Conservation (phyloP, 2,113 vertebrate genomes). For the Phylloscopus trochiloides region DNA sequence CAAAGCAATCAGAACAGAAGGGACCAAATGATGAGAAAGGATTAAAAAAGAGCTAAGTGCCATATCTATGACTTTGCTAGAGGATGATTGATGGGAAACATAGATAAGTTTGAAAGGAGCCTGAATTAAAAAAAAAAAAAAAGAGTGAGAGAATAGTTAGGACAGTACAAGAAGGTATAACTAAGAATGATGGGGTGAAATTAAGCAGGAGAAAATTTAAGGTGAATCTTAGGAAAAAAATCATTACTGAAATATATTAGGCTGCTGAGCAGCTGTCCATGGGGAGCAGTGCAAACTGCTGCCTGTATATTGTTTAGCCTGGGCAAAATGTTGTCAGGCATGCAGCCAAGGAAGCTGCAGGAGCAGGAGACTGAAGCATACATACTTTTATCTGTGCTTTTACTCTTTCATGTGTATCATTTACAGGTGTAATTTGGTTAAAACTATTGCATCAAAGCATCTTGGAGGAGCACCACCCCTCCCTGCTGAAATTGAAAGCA, state of each 20-base stretch:
- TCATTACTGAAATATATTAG: constrained; percentile 62
- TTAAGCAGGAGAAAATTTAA: constrained; percentile 66
- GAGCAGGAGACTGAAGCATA: neutral
- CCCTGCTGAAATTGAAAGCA: neutral
- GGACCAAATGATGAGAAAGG: constrained; percentile 47
- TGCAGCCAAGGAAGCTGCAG: neutral
- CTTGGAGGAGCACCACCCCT: neutral
- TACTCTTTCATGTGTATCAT: neutral
- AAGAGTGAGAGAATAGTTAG: neutral
- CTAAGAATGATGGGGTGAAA: constrained; percentile 62
- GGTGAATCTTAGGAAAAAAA: constrained; percentile 64
- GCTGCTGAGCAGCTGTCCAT: neutral
- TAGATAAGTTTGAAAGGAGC: constrained; percentile 32
- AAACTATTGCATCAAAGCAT: neutral
- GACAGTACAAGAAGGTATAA: constrained; percentile 18
- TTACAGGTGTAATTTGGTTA: neutral
- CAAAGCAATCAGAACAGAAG: constrained; percentile 33
- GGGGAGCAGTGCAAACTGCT: constrained; percentile 38
- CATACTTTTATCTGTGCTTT: neutral
- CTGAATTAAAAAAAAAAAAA: neutral
- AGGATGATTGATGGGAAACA: constrained; percentile 46
- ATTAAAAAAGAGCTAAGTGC: constrained; percentile 47
- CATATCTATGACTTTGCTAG: constrained; percentile 13
- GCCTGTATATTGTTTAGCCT: constrained; percentile 5
- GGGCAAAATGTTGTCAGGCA: constrained; percentile 9